Evolutionary conservation across 1,140 invertebrate species (phyloP).

Genomic region (Meloidogyne floridensis): DNA sequence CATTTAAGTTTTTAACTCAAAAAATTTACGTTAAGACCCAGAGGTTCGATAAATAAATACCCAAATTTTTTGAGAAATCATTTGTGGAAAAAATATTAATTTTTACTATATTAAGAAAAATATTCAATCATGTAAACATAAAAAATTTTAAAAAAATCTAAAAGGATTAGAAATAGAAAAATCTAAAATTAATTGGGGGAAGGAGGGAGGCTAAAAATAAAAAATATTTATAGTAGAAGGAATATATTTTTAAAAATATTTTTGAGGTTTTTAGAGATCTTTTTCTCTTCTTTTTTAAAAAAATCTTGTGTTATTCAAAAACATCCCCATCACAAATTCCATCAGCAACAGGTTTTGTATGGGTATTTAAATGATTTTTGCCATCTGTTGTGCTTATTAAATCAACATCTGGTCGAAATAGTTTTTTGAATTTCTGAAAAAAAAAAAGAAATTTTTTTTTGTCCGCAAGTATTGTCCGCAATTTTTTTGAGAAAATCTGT

Average conservation of each 20-base stretch:
- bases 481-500: too few species aligned
- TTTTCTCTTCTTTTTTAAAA: background rate
- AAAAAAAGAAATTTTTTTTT: background rate
- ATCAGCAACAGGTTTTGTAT: conserved; percentile 16
- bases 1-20: too few species aligned
- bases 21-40: too few species aligned
- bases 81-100: conserved; percentile 70
- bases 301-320: conserved; percentile 25
- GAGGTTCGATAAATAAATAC: conserved; percentile 58
- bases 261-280: conserved; percentile 20
- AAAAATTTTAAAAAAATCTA: background rate
- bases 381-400: conserved; percentile 27
- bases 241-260: background rate
- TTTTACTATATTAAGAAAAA: background rate
- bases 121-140: background rate
- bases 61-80: conserved; percentile 72
- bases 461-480: too few species aligned
- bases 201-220: background rate
- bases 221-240: background rate
- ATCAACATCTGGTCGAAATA: conserved; percentile 60
- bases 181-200: background rate
- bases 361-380: conserved; percentile 37
- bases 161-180: background rate
- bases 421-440: conserved; percentile 63
- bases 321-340: conserved; percentile 24